Evolutionary conservation across 2,888 invertebrate species (phyloP), one percentile per base, ranked within the genome.

Genomic region (Beris chalybata): DNA sequence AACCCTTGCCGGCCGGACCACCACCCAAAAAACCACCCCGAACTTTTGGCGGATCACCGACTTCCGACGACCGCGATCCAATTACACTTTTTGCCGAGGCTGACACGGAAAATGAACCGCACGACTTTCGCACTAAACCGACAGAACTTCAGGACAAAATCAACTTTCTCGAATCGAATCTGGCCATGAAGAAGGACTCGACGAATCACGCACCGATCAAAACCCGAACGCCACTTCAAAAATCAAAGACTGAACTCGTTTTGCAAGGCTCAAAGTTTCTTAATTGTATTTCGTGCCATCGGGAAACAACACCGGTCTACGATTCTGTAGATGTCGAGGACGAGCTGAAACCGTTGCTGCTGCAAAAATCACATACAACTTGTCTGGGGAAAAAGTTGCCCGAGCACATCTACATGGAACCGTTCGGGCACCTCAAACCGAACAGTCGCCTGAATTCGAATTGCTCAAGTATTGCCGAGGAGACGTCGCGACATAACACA

Each of bases 21-120:
- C 89, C 91, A 0, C 91, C 91, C 0, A 87, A 87, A 73, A 91
- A 91, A 75, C 91, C 91, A 2, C 91, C 91, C 0, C 78, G 91
- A 70, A 85, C 85, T 1, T 88, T 89, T 72, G 31, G 48, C 9
- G 80, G 81, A 45, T 67, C 69, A 22, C 69, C 68, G 48, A 55
- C 59, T 43, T 63, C 56, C 47, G 65, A 68, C 44, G 66, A 58
- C 44, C 50, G 50, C 7, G 69, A 69, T 56, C 56, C 64, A 38
- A 53, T 61, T 45, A 29, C 66, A 38, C 64, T 67, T 12, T 52
- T 45, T 38, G 50, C 12, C 5, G 13, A 32, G 5, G 5, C 15
- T 13, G 22, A 50, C 11, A 15, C 56, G 11, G 43, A n/a, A 5
- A 13, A 11, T 2, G 48, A 43, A 29, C 6, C 47, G 6, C 6